A percentile compares a stretch with the other conserved stretches of the same genome.
Evolutionary conservation across 2,888 invertebrate genomes (phyloP).

Genomic region (Oscheius onirici): DNA sequence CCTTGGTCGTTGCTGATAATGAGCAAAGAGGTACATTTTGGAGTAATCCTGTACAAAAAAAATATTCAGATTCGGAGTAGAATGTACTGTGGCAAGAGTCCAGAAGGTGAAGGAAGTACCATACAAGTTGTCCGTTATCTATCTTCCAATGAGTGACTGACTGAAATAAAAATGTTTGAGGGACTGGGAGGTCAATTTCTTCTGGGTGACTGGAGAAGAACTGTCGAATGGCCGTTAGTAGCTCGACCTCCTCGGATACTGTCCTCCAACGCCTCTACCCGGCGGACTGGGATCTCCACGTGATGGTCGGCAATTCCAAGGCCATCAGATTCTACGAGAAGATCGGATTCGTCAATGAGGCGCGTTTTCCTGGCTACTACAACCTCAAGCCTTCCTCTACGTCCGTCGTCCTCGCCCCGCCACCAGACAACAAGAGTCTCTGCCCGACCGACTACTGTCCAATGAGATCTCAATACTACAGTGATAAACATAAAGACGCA

Average conservation of each 20-base stretch:
- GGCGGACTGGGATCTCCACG: slow-evolving; percentile 7
- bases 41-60: not conserved
- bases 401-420: not conserved
- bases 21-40: not conserved
- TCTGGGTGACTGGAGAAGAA: not conserved
- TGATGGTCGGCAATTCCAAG: slow-evolving; percentile 15
- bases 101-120: not conserved
- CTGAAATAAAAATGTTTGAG: too few relatives aligned
- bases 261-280: not conserved
- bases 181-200: too few relatives aligned
- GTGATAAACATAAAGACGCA: too few relatives aligned
- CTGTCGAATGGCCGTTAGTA: not conserved
- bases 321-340: slow-evolving; percentile 13
- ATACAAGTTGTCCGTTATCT: too few relatives aligned
- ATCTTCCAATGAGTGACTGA: too few relatives aligned
- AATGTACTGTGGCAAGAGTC: not conserved
- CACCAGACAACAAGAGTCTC: not conserved
- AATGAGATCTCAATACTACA: too few relatives aligned
- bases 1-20: not conserved
- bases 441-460: not conserved
- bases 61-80: not conserved
- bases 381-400: slow-evolving; percentile 20
- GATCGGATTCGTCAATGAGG: not conserved
- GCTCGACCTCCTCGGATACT: slow-evolving; percentile 1
- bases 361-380: not conserved